A percentile compares a stretch with the other conserved stretches of the same genome.
phyloP scores from a whole-genome alignment of 2,797 vertebrate genomes.

The Perodicticus potto region DNA sequence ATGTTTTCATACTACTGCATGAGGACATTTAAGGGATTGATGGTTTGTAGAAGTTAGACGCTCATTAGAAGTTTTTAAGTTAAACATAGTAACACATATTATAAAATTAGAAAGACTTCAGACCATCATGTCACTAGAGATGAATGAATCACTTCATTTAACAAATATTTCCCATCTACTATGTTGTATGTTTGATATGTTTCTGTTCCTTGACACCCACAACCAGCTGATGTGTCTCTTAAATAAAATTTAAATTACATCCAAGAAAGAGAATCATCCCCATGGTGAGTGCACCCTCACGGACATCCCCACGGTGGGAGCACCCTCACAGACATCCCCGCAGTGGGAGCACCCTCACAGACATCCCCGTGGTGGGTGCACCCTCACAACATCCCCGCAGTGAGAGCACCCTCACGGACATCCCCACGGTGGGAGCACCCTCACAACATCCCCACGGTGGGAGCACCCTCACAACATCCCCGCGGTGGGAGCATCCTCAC shows the following conservation, averaged over 20 bases:
- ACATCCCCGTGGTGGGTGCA: no score
- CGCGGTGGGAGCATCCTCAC: no score
- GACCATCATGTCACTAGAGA: not conserved
- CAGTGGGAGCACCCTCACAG: no score
- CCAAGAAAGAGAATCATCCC: not conserved
- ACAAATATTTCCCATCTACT: not conserved
- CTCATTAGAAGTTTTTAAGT: constrained; percentile 37
- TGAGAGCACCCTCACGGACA: no score
- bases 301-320: no score
- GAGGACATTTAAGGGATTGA: not conserved
- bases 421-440: no score
- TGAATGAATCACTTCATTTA: not conserved
- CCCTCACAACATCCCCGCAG: no score
- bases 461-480: no score
- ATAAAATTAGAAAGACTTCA: not conserved
- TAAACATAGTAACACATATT: constrained; percentile 26
- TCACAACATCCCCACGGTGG: no score
- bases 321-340: no score
- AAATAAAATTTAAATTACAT: not conserved
- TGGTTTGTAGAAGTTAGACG: not conserved
- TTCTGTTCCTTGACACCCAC: constrained; percentile 19
- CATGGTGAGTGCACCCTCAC: not conserved
- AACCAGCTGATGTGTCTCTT: not conserved
- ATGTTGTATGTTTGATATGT: not conserved
- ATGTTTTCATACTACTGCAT: not conserved